Base-by-base conservation (phyloP, 2,113 vertebrate genomes). In the Geothlypis trichas region DNA sequence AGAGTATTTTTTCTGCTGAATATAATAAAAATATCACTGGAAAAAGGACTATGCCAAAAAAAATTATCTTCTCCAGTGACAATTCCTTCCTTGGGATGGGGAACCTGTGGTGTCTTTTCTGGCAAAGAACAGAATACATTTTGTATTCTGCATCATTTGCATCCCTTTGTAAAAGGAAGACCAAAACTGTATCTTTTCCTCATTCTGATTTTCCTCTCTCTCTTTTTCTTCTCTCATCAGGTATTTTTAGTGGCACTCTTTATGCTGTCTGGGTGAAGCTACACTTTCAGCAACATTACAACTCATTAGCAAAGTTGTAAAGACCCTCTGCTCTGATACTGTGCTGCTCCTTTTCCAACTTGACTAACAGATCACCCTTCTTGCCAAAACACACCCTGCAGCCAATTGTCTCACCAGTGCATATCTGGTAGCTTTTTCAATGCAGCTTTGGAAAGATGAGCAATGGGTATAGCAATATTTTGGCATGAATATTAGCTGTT, bases 381-480 rank as follows among this genome's bases (percentile, higher is more conserved):
- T 83, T 67, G 71, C 82, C 88, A 88, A 92, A 96, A 95, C 72
- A 90, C 76, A 62, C 84, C 89, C 91, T 83, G 82, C 81, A 89
- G 78, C 71, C 93, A 89, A 4, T 87, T 89, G 84, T 93, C 89
- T 89, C 91, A 75, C 54, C 54, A 75, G 37, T 33, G 54, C 35
- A 8, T 86, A 44, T 84, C 49, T 90, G 66, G 55, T 86, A 78
- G 62, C 65, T 78, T 20, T 82, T 62, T 84, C 49, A 74, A 27
- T 51, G 62, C 46, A 79, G 54, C 58, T 68, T 93, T 69, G 85
- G 63, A 76, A 92, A 92, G 63, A 83, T 22, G 28, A 93, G 75
- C 59, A 89, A 49, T 68, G 82, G 37, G 18, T 73, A 61, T 7
- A 95, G 66, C 54, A 63, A 39, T 66, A 83, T 85, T 87, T 87